A percentile compares a stretch with the other conserved stretches of the same genome.
phyloP scores from a whole-genome alignment of 2,113 vertebrate species.

The Lamprotornis superbus region DNA sequence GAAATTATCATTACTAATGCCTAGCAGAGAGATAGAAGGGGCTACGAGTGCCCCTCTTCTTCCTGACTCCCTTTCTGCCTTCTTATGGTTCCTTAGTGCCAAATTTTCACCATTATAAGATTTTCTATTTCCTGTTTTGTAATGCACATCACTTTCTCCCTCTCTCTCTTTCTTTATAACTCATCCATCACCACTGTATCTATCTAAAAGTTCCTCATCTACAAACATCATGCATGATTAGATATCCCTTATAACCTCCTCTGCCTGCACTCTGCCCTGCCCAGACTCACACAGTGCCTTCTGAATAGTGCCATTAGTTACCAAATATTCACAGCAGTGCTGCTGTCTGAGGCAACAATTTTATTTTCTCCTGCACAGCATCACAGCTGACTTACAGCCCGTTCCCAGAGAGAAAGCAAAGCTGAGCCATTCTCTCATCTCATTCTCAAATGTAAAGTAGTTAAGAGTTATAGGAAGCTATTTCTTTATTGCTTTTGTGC shows the following conservation, averaged over 20 bases:
- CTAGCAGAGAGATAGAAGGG: background rate
- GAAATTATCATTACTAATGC: background rate
- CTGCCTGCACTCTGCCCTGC: background rate
- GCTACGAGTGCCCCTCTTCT: background rate
- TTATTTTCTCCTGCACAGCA: slow-evolving; percentile 7
- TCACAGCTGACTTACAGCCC: background rate
- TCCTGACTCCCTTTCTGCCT: background rate
- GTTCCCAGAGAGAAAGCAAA: slow-evolving; percentile 2
- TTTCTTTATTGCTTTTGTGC: slow-evolving; percentile 12
- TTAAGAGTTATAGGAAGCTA: background rate
- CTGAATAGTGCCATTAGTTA: background rate
- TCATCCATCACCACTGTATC: background rate
- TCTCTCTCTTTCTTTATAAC: background rate
- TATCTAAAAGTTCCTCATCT: background rate
- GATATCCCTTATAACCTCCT: background rate
- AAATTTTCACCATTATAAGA: background rate
- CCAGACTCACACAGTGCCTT: background rate
- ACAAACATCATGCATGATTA: background rate
- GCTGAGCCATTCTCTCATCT: background rate
- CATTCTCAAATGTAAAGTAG: background rate
- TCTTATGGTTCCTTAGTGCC: background rate
- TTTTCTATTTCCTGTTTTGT: background rate
- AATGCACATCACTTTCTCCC: background rate
- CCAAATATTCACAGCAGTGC: background rate
- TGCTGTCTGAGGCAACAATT: slow-evolving; percentile 14